Conservation (phyloP, 2,797 vertebrate species). For the Ficedula albicollis region DNA sequence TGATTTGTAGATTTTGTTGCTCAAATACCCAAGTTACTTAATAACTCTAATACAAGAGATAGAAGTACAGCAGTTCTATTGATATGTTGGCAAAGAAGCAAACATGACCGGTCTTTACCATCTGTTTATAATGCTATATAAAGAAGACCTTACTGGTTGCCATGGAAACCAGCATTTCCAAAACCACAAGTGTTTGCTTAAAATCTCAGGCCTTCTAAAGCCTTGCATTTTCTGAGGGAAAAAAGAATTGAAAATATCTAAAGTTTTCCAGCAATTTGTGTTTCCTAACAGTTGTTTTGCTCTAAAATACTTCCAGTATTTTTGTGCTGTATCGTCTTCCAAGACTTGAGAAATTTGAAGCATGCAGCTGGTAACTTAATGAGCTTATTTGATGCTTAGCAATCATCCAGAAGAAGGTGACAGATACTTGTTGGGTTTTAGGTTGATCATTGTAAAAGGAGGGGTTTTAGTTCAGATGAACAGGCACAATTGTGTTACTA, state of each 20-base stretch:
- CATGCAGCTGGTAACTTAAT: background rate
- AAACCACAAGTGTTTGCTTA: conserved; percentile 80
- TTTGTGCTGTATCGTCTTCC: background rate
- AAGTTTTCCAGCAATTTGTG: conserved; percentile 52
- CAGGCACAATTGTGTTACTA: background rate
- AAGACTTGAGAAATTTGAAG: conserved; percentile 27
- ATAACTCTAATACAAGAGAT: conserved; percentile 68
- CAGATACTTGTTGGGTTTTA: background rate
- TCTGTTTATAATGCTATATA: conserved; percentile 87
- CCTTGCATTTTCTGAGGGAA: conserved; percentile 61
- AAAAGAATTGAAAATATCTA: conserved; percentile 52
- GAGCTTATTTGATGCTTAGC: conserved; percentile 20
- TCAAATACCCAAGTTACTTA: conserved; percentile 72
- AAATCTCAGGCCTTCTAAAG: conserved; percentile 76
- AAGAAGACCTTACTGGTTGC: conserved; percentile 80
- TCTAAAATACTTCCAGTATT: conserved; percentile 39
- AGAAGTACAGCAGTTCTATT: conserved; percentile 74
- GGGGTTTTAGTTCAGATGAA: background rate
- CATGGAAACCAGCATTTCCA: conserved; percentile 79
- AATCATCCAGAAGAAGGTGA: background rate
- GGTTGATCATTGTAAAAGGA: conserved; percentile 1
- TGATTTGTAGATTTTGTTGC: conserved; percentile 69
- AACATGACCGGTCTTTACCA: conserved; percentile 82
- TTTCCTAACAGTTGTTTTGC: background rate
- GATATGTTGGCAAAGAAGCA: conserved; percentile 81